Base-by-base conservation (phyloP, 2,113 vertebrate species). In the Gymnocephalus cernua region DNA sequence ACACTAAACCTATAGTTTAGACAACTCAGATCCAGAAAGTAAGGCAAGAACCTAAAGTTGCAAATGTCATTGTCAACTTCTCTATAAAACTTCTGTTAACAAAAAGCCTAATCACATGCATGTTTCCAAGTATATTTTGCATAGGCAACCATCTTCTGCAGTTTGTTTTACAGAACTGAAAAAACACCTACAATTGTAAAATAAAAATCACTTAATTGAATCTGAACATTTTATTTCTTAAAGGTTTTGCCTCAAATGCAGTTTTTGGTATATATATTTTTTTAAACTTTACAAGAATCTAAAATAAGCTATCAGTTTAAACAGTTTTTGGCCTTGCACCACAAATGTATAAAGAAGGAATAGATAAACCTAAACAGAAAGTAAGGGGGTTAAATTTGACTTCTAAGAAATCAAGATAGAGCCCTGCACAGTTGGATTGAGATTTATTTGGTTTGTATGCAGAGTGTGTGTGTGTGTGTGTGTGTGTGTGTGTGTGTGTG, bases 391-490 rank as follows among this genome's bases (percentile, higher is more conserved):
- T 54, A 23, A 79, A 65, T 38, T 62, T 6, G 58, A 1, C 7
- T 18, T 27, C 32, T 21, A 16, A 57, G 21, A 50, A 23, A 82
- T 64, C 18, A 61, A 64, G 48, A 48, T 3, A 77, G 25, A 69
- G 57, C 3, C 14, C 15, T 23, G 48, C 2, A 2, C 68, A 56
- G 35, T 4, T 27, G 58, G n/a, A 38, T 14, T 64, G 23, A 44
- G 53, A 58, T 32, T 57, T 6, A 73, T 66, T 72, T 64, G 14
- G 15, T n/a, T n/a, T 64, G 56, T 58, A 56, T 74, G 35, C 15
- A 7, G 10, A n/a, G 61, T 59, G 44, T 53, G 21, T 80, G 25
- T 51, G 15, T 70, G 21, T 62, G 32, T 32, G 63, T 16, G 54
- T 4, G 38, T 38, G 9, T 38, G 32, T 6, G 32, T 32, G 6